Percentiles rank a stretch among this genome's conserved stretches.
Conservation (phyloP, 2,113 vertebrate genomes). For the Labrus mixtus region DNA sequence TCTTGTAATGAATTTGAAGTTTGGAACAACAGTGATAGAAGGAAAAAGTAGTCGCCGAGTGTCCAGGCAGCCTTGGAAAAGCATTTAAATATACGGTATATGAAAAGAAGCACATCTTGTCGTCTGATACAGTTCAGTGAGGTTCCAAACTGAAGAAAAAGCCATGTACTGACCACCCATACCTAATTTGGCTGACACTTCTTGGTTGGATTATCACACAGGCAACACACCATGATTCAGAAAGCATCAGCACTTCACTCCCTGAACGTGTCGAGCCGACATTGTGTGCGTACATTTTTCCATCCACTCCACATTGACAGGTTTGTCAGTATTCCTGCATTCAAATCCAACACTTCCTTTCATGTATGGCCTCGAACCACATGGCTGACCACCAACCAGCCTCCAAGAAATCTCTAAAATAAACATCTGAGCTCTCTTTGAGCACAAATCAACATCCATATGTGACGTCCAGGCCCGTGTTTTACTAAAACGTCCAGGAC, state of each 20-base stretch:
- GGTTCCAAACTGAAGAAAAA: no score
- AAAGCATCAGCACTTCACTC: slow-evolving; percentile 26
- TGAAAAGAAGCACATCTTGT: no score
- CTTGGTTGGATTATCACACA: neutral
- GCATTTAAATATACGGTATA: no score
- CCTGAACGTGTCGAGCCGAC: slow-evolving; percentile 2
- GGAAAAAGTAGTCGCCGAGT: no score
- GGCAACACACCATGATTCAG: slow-evolving; percentile 1
- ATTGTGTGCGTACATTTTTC: slow-evolving; percentile 4
- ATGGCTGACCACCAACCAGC: slow-evolving; percentile 79
- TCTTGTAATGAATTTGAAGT: no score
- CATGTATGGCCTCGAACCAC: slow-evolving; percentile 75
- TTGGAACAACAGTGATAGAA: no score
- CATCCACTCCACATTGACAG: slow-evolving; percentile 41
- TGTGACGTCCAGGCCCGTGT: slow-evolving; percentile 49
- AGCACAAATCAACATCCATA: slow-evolving; percentile 66
- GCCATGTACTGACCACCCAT: no score
- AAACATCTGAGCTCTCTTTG: slow-evolving; percentile 79
- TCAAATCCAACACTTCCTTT: slow-evolving; percentile 77
- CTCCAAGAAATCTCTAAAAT: slow-evolving; percentile 79
- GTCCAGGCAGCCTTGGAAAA: no score
- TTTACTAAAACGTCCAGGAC: slow-evolving; percentile 41
- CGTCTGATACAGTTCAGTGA: no score
- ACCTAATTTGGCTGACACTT: no score
- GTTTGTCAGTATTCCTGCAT: slow-evolving; percentile 64